Evolutionary conservation across 2,888 invertebrate species (phyloP), one percentile per base, ranked within the genome.

Genomic region (Erynnis tages): DNA sequence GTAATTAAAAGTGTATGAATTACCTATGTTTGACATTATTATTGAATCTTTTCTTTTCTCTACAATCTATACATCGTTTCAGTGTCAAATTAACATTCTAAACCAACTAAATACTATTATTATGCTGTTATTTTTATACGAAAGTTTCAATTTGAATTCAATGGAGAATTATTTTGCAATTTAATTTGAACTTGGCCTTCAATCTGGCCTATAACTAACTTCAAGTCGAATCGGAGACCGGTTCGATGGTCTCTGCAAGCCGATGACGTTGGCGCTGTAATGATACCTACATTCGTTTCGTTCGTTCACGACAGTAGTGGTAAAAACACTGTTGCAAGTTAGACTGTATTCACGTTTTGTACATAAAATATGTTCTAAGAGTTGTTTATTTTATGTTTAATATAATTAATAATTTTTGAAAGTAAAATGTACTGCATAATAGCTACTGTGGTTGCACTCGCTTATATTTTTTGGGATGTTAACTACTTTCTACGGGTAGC

Each of bases 401-500:
- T 10, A 19, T 23, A n/a, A 6, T 19, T 10, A 6, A 0, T 38
- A 30, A n/a, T 29, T 17, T 34, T 40, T 17, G 23, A 29, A 49
- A 54, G 35, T 49, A 71, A 57, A 62, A 89, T 89, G 89, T 84
- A 73, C 61, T 83, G 83, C 63, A 60, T 82, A 34, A 60, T 85
- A 57, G 74, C 72, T 30, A 67, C 79, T 1, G 60, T 86, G 19
- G 65, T 92, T 49, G 84, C 90, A 6, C 70, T 94, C 23, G 77
- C 94, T 23, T 95, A 95, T 69, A 79, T 94, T 11, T 90, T 93
- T 50, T 94, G 94, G 87, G 96, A 96, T 77, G 94, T 95, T 1
- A 94, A 95, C 71, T 96, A 96, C 65, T 96, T 95, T 66, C 70
- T 95, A 17, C 91, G 95, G 60, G 91, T 93, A 52, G 82, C 91